Evolutionary conservation across 2,113 vertebrate species (phyloP).

Genomic region (Cyprinodon variegatus): DNA sequence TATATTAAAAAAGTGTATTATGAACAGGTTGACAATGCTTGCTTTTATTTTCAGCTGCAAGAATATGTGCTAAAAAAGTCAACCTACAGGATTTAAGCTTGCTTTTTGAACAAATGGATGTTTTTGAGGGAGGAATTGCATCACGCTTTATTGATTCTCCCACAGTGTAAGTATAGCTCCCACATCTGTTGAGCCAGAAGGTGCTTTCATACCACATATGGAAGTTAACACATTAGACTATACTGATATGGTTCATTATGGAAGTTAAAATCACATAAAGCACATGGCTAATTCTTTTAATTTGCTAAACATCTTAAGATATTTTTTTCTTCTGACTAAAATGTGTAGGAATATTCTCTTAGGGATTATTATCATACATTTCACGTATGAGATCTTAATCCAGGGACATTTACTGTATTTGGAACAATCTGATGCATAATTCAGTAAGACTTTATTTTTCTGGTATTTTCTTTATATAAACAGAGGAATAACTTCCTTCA

Average conservation of each 20-base stretch:
- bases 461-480: background rate
- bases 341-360: background rate
- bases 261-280: slow-evolving; percentile 15
- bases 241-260: slow-evolving; percentile 24
- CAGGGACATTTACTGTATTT: background rate
- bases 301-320: background rate
- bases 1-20: background rate
- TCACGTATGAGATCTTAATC: background rate
- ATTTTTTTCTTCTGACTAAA: background rate
- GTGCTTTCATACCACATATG: slow-evolving; percentile 53
- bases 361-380: background rate
- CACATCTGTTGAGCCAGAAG: slow-evolving; percentile 70
- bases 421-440: background rate
- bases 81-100: background rate
- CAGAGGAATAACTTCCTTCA: background rate
- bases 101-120: slow-evolving; percentile 14
- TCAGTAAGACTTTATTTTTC: background rate
- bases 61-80: background rate
- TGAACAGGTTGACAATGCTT: background rate
- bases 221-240: slow-evolving; percentile 20
- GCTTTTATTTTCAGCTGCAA: background rate
- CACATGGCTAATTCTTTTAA: background rate
- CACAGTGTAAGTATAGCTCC: slow-evolving; percentile 39
- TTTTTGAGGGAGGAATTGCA: slow-evolving; percentile 56
- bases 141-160: slow-evolving; percentile 46